Percentiles rank a stretch among this genome's conserved stretches.
These are phyloP conservation scores for Pachypsylla venusta DNA, from an alignment of 1,140 invertebrate species.

Conservation along the genomic window DNA sequence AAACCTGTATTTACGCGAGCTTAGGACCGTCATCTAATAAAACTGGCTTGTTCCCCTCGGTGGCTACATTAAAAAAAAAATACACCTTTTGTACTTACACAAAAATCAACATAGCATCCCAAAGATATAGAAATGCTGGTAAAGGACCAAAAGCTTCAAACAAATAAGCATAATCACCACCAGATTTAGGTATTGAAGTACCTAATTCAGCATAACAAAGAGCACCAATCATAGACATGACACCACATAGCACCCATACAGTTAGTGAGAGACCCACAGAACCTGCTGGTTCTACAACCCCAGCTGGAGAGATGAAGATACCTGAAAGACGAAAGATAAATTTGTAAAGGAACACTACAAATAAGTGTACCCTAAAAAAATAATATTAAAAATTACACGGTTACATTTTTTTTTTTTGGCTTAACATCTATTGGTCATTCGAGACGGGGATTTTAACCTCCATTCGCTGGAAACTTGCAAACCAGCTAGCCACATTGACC, in stretches of 20 bases:
- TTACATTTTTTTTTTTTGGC: too few relatives aligned
- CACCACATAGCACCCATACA: slow-evolving; percentile 79
- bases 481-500: too few relatives aligned
- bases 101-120: slow-evolving; percentile 71
- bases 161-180: slow-evolving; percentile 88
- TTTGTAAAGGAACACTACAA: neutral
- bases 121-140: slow-evolving; percentile 84
- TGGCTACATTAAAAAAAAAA: too few relatives aligned
- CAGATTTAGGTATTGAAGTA: slow-evolving; percentile 61
- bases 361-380: too few relatives aligned
- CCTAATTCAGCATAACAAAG: slow-evolving; percentile 93
- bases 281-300: slow-evolving; percentile 72
- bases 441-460: too few relatives aligned
- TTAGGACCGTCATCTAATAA: too few relatives aligned
- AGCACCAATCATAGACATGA: slow-evolving; percentile 75
- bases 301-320: slow-evolving; percentile 94
- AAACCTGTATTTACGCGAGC: too few relatives aligned
- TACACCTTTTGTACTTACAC: slow-evolving; percentile 44
- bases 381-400: neutral
- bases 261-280: slow-evolving; percentile 72
- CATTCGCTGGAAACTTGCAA: too few relatives aligned
- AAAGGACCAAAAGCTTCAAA: slow-evolving; percentile 80
- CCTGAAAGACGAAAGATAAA: slow-evolving; percentile 28
- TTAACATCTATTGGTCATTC: too few relatives aligned
- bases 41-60: too few relatives aligned